phyloP scores from a whole-genome alignment of 2,113 vertebrate species.

The Otolemur garnettii region DNA sequence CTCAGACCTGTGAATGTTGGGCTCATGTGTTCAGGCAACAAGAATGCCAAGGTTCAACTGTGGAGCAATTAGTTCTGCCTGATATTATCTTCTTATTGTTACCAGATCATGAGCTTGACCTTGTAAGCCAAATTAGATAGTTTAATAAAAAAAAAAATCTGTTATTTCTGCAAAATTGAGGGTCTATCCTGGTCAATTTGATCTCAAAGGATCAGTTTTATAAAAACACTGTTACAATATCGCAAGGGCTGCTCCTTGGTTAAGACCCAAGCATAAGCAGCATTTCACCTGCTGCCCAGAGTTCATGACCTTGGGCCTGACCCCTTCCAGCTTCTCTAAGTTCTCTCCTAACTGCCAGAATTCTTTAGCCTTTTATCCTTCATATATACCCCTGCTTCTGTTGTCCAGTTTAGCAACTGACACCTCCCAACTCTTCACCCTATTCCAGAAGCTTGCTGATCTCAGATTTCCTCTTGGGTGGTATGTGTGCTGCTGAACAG shows the following conservation, averaged over 20 bases:
- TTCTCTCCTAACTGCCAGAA: background rate
- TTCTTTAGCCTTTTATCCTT: background rate
- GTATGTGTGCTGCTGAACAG: background rate
- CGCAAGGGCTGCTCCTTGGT: background rate
- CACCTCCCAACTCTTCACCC: background rate
- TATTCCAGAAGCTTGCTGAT: background rate
- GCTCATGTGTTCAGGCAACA: background rate
- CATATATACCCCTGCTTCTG: background rate
- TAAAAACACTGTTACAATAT: background rate
- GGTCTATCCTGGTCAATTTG: background rate
- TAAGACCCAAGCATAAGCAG: background rate
- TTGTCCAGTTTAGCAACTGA: background rate
- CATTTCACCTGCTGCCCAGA: background rate
- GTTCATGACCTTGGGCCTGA: background rate
- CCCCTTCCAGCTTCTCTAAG: background rate
- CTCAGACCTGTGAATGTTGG: background rate
- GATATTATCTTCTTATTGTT: background rate
- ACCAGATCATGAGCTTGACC: background rate
- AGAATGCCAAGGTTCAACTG: background rate
- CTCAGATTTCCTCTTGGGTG: background rate
- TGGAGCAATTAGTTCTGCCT: background rate
- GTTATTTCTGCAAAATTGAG: slow-evolving; percentile 35
- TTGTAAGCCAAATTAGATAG: background rate
- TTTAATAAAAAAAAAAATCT: slow-evolving; percentile 15
- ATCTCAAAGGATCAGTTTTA: background rate